Evolutionary conservation across 2,888 invertebrate species (phyloP), one percentile per base, ranked within the genome.

Genomic region (Timandra comae): DNA sequence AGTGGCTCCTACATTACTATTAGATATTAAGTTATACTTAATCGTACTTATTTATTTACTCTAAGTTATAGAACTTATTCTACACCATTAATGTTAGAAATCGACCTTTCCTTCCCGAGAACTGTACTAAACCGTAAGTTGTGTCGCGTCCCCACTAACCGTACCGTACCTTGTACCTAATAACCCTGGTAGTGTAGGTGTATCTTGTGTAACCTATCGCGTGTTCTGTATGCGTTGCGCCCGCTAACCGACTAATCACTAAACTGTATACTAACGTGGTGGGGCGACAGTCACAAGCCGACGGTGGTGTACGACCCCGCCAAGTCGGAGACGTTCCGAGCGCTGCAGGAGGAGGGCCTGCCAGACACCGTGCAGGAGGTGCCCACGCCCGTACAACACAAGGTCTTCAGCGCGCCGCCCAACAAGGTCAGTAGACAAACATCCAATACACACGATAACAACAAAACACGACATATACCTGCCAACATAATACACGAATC

Each of bases 311-410:
- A 92, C 88, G 95, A 96, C 88, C 95, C 95, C 54, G 91, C 93
- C 72, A 91, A 92, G 87, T 95, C 95, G 68, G 95, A 95, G 78
- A 94, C 95, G 38, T 95, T 90, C 89, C 93, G 91, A 87, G 94
- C 93, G 62, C 89, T 96, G 46, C 93, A 94, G 78, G 95, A 95
- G 78, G 89, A 91, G 50, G 89, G 90, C 52, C 76, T 87, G 29
- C 91, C 90, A 45, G 90, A 89, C 65, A 72, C 78, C 33, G 84
- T 90, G 52, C 91, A 90, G 43, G 93, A 93, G 79, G 89, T 92
- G 56, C 88, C 88, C 52, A 86, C 88, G 56, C 92, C 93, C 46
- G 91, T 90, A 38, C 91, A 91, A 67, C 87, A 90, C 58, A 93
- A 90, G 85, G 91, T 94, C 68, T 95, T 93, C 87, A 87, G 91